Evolutionary conservation across 2,113 vertebrate species (phyloP).

Genomic region (Nycticryphes semicollaris): DNA sequence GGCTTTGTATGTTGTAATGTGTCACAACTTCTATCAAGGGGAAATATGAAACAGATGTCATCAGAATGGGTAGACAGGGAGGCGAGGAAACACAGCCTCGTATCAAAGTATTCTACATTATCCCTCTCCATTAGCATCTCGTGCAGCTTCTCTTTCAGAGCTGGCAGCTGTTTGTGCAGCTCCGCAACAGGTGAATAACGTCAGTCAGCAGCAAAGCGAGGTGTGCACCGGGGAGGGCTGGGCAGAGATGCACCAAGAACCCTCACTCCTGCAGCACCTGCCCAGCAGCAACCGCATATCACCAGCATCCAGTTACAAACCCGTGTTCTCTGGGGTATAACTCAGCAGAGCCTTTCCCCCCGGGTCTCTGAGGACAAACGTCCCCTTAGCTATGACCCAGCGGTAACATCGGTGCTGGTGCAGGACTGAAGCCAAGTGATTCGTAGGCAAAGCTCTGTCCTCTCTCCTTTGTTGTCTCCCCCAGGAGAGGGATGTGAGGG

Average conservation of each 20-base stretch:
- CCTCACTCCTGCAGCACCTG: neutral
- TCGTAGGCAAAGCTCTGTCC: neutral
- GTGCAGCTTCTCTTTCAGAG: neutral
- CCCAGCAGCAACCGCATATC: neutral
- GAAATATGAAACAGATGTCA: constrained; percentile 32
- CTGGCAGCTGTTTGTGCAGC: neutral
- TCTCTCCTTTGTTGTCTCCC: neutral
- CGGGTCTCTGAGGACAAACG: neutral
- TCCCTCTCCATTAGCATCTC: constrained; percentile 33
- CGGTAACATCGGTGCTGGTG: neutral
- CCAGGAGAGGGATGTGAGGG: neutral
- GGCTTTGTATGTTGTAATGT: neutral
- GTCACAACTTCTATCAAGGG: constrained; percentile 36
- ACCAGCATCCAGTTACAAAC: neutral
- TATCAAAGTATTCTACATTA: constrained; percentile 46
- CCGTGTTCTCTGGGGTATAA: neutral
- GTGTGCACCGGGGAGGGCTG: neutral
- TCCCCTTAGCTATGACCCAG: neutral
- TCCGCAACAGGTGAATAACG: neutral
- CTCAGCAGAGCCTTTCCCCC: neutral
- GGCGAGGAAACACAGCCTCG: neutral
- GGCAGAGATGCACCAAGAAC: neutral
- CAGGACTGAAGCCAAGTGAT: neutral
- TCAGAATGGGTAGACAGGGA: constrained; percentile 8
- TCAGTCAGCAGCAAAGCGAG: neutral